phyloP scores from a whole-genome alignment of 2,113 vertebrate genomes.

The Gobius niger region DNA sequence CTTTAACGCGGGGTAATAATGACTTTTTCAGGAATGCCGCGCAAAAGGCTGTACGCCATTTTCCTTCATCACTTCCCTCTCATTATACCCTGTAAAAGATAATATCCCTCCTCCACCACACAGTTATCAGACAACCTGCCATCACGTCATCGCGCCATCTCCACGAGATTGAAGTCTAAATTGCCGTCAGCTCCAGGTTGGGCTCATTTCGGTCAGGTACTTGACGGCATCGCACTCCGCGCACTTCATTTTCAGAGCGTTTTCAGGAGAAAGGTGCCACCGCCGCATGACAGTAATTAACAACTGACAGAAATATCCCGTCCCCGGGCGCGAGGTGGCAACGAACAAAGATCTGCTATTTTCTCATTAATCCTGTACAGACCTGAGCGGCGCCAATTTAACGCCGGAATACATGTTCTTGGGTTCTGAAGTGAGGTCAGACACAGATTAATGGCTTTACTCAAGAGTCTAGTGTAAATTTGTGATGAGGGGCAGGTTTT shows the following conservation, averaged over 20 bases:
- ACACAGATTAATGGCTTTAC: too few relatives aligned
- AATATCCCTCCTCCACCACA: too few relatives aligned
- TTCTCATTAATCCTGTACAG: constrained; percentile 86
- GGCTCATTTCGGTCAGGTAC: constrained; percentile 65
- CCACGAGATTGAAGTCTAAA: too few relatives aligned
- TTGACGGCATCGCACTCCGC: constrained; percentile 72
- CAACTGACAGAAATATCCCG: constrained; percentile 95
- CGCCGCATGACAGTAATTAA: constrained; percentile 96
- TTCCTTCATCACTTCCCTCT: too few relatives aligned
- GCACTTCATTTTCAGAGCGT: constrained; percentile 79
- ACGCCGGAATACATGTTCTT: background rate
- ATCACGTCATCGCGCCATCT: too few relatives aligned
- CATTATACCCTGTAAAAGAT: too few relatives aligned
- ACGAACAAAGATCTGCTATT: constrained; percentile 86
- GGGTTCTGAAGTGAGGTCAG: too few relatives aligned
- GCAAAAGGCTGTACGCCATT: too few relatives aligned
- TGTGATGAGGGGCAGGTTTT: too few relatives aligned
- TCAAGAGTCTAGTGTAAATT: too few relatives aligned
- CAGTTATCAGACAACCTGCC: too few relatives aligned
- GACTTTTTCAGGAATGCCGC: too few relatives aligned
- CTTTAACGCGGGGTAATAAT: background rate
- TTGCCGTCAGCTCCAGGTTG: constrained; percentile 16
- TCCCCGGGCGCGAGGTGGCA: constrained; percentile 90
- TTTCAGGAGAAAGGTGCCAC: constrained; percentile 84
- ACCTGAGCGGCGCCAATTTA: constrained; percentile 74